Conservation (phyloP, 1,140 invertebrate species). For the Luehdorfia chinensis region DNA sequence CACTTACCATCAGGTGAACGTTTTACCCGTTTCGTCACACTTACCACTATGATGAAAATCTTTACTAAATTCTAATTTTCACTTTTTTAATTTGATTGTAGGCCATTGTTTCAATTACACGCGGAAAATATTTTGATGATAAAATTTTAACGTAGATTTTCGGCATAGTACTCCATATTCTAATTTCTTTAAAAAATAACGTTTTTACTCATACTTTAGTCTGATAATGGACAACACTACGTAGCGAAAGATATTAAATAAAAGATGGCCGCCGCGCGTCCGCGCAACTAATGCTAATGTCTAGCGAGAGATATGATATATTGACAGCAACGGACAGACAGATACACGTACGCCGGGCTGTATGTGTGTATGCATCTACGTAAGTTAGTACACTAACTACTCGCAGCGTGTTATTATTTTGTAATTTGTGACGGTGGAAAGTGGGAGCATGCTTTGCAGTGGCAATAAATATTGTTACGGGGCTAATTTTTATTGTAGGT, state of each 20-base stretch:
- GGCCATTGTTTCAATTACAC: too few relatives aligned
- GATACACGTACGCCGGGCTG: slow-evolving; percentile 25
- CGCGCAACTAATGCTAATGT: slow-evolving; percentile 55
- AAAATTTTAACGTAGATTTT: too few relatives aligned
- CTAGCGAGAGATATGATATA: slow-evolving; percentile 57
- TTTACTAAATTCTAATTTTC: too few relatives aligned
- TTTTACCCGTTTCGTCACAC: too few relatives aligned
- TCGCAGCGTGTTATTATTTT: slow-evolving; percentile 53
- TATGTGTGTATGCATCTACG: slow-evolving; percentile 26
- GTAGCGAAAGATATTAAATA: slow-evolving; percentile 42
- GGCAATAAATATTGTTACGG: slow-evolving; percentile 10
- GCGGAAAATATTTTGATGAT: too few relatives aligned
- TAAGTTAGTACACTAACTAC: slow-evolving; percentile 38
- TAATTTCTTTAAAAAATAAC: too few relatives aligned
- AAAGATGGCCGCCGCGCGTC: slow-evolving; percentile 45
- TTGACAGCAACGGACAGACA: slow-evolving; percentile 53
- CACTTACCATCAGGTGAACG: too few relatives aligned
- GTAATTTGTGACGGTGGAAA: slow-evolving; percentile 43
- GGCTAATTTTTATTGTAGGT: slow-evolving; percentile 1
- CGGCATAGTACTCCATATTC: too few relatives aligned
- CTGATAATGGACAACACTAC: slow-evolving; percentile 1
- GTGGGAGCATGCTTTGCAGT: slow-evolving; percentile 5
- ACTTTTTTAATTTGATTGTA: too few relatives aligned
- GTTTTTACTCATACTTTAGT: too few relatives aligned
- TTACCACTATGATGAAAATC: too few relatives aligned